Base-by-base conservation (phyloP, 1,140 invertebrate species). In the Diachasmimorpha longicaudata region DNA sequence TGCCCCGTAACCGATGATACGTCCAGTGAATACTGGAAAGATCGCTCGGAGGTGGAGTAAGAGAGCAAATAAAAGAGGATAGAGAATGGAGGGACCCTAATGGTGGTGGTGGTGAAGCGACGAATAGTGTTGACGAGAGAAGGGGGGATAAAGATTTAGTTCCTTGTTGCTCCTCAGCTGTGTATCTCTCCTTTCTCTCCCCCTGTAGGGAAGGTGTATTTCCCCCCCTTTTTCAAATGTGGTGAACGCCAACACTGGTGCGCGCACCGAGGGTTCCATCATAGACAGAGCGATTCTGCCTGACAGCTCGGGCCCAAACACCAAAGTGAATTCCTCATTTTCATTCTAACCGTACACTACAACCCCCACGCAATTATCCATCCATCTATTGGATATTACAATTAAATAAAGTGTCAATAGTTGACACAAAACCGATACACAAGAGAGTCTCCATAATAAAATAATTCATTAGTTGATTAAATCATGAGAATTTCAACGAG, bases 111-210 rank as follows among this genome's bases (percentile, higher is more conserved):
- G 76, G 80, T 77, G 77, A 74, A 74, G 74, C 52, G 46, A 25
- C 23, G 67, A 19, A 58, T 37, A 48, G 39, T 31, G 44, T 11
- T 31, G 46, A 67, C 25, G 9, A 36, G 76, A 74, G 78, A 77
- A 78, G 83, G 84, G 81, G 58, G 55, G 37, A n/a, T 10, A 21
- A n/a, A 63, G 55, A 58, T 72, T 55, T 48, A 58, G 46, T 63
- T 73, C 55, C 36, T 25, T 16, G 55, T 63, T 73, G 78, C 79
- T 81, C 79, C 79, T 83, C 79, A 78, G 78, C 80, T 83, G 78
- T 78, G 81, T 84, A 81, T 85, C 81, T 83, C 78, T 81, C 80
- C 83, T 84, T 84, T 85, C 84, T 84, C 83, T 31, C 31, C 31
- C 81, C 84, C 84, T 83, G 84, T 84, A 79, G 81, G 81, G 80